These are phyloP conservation scores for Cacoxenus indagator DNA, from an alignment of 2,888 invertebrate genomes.

Conservation along the genomic window DNA sequence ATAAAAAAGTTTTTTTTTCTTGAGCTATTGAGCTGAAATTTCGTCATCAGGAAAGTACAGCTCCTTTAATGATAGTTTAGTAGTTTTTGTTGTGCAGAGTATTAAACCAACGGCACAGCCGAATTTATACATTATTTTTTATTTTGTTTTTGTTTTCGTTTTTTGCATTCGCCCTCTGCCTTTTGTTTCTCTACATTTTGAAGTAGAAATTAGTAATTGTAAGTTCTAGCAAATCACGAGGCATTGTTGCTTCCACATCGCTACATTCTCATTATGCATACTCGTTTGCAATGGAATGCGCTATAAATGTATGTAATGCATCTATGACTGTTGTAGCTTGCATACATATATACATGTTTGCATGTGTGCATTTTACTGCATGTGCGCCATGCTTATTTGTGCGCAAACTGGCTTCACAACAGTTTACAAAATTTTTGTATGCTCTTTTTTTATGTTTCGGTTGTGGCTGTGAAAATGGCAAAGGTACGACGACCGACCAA, in stretches of 20 bases:
- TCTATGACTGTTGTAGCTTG: conserved; percentile 21
- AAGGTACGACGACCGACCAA: conserved; percentile 39
- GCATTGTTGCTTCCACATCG: not conserved
- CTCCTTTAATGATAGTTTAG: too few relatives aligned
- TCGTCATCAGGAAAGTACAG: too few relatives aligned
- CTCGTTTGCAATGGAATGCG: conserved; percentile 9
- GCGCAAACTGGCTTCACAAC: conserved; percentile 19
- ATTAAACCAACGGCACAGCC: too few relatives aligned
- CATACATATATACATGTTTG: not conserved
- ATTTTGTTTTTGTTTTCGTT: conserved; percentile 11
- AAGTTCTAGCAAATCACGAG: not conserved
- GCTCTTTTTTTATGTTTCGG: conserved; percentile 38
- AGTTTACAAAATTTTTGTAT: conserved; percentile 50
- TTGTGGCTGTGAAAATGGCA: conserved; percentile 45
- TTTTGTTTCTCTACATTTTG: too few relatives aligned
- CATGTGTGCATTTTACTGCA: conserved; percentile 17
- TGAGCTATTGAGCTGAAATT: too few relatives aligned
- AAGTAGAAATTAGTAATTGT: too few relatives aligned
- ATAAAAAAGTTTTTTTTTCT: too few relatives aligned
- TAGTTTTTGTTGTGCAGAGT: too few relatives aligned
- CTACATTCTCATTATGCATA: conserved; percentile 48
- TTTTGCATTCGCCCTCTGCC: not conserved
- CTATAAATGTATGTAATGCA: conserved; percentile 18
- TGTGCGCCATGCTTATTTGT: conserved; percentile 5
- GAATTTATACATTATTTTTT: too few relatives aligned